These are phyloP conservation scores for Pipistrellus pygmaeus DNA, from an alignment of 2,797 vertebrate genomes.

Conservation along the genomic window DNA sequence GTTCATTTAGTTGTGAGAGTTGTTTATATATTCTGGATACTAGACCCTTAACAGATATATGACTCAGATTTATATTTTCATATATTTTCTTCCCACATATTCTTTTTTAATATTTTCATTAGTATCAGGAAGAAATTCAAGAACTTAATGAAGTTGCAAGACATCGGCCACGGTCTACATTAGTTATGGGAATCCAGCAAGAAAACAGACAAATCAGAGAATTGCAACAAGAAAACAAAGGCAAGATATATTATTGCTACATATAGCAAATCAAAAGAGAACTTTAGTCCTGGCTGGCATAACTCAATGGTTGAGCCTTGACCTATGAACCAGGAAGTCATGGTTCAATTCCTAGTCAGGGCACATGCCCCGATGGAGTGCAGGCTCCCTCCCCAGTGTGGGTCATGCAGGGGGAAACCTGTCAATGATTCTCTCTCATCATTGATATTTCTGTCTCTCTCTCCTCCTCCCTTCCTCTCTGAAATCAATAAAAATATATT, in stretches of 20 bases:
- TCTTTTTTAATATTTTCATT: conserved; percentile 60
- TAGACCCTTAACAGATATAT: background rate
- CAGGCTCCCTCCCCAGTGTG: no score
- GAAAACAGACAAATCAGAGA: conserved; percentile 98
- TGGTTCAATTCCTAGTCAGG: no score
- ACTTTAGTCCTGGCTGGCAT: background rate
- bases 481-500: no score
- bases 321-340: no score
- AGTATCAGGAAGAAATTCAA: conserved; percentile 99
- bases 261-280: conserved; percentile 12
- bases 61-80: conserved; percentile 32
- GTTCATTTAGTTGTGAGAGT: background rate
- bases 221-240: conserved; percentile 98
- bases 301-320: no score
- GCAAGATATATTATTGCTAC: conserved; percentile 82
- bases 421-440: no score
- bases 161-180: conserved; percentile 96
- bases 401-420: no score
- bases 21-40: conserved; percentile 20
- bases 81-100: conserved; percentile 4
- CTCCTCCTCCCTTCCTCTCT: no score
- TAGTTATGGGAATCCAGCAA: conserved; percentile 98
- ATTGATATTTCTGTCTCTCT: no score
- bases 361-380: no score
- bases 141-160: conserved; percentile 97